Evolutionary conservation across 2,888 invertebrate species (phyloP).

Genomic region (Marasmarcha lunaedactyla): DNA sequence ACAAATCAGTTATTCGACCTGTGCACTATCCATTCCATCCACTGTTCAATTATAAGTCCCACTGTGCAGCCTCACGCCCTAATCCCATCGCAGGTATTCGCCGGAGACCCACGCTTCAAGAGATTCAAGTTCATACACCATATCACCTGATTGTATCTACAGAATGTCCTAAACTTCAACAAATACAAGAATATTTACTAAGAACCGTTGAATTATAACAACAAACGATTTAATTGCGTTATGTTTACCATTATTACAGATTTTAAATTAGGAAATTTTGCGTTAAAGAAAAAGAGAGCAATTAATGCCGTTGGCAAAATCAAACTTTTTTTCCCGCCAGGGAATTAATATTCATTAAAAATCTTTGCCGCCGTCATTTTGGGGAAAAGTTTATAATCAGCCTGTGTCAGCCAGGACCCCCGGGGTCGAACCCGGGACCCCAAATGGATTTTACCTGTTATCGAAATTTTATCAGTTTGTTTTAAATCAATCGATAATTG

Average conservation of each 20-base stretch:
- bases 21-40: too few species aligned
- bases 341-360: constrained; percentile 70
- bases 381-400: constrained; percentile 65
- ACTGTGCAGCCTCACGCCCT: too few species aligned
- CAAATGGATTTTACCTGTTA: constrained; percentile 46
- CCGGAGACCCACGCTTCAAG: too few species aligned
- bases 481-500: constrained; percentile 3
- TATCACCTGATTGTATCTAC: too few species aligned
- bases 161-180: too few species aligned
- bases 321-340: constrained; percentile 61
- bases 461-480: constrained; percentile 25
- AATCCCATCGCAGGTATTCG: too few species aligned
- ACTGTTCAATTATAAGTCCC: too few species aligned
- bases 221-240: background rate
- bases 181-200: too few species aligned
- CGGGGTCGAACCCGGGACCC: constrained; percentile 17
- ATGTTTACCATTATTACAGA: too few species aligned
- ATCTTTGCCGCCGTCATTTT: constrained; percentile 57
- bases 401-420: constrained; percentile 28
- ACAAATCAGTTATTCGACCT: too few species aligned
- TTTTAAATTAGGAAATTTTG: constrained; percentile 41
- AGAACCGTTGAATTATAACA: background rate
- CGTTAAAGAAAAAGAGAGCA: constrained; percentile 49
- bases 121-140: too few species aligned
- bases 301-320: constrained; percentile 53